A percentile compares a stretch with the other conserved stretches of the same genome.
Conservation (phyloP, 1,140 invertebrate species). For the Zophobas morio region DNA sequence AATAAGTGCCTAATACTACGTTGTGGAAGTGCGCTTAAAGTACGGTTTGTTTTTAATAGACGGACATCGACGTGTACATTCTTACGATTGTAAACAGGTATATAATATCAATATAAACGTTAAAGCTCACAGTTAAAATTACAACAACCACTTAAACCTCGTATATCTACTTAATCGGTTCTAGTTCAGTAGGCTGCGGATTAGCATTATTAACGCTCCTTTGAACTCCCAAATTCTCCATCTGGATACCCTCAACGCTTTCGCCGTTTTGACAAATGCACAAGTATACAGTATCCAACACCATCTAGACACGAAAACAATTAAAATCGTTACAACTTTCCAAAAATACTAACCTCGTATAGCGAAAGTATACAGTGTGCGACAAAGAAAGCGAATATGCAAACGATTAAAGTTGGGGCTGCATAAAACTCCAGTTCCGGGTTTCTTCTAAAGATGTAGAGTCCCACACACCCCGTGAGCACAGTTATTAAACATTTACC, state of each 20-base stretch:
- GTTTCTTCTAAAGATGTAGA: constrained; percentile 83
- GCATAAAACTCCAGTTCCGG: constrained; percentile 84
- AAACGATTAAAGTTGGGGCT: constrained; percentile 89
- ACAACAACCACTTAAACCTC: no score
- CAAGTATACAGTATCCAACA: constrained; percentile 94
- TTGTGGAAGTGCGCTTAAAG: background rate
- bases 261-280: constrained; percentile 92
- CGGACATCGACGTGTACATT: no score
- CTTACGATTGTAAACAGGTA: no score
- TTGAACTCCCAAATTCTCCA: constrained; percentile 71
- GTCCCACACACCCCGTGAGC: constrained; percentile 79
- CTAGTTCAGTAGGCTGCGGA: constrained; percentile 58
- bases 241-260: constrained; percentile 62
- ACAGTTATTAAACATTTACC: constrained; percentile 92
- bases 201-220: constrained; percentile 67
- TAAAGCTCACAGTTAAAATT: no score
- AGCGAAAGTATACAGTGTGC: constrained; percentile 93
- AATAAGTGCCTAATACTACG: background rate
- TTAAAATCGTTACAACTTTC: constrained; percentile 11
- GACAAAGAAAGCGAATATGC: constrained; percentile 92
- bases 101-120: no score
- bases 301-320: constrained; percentile 79
- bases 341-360: constrained; percentile 83
- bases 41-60: background rate
- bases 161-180: constrained; percentile 59